Evolutionary conservation across 2,113 vertebrate species (phyloP).

Genomic region (Macrotis lagotis): DNA sequence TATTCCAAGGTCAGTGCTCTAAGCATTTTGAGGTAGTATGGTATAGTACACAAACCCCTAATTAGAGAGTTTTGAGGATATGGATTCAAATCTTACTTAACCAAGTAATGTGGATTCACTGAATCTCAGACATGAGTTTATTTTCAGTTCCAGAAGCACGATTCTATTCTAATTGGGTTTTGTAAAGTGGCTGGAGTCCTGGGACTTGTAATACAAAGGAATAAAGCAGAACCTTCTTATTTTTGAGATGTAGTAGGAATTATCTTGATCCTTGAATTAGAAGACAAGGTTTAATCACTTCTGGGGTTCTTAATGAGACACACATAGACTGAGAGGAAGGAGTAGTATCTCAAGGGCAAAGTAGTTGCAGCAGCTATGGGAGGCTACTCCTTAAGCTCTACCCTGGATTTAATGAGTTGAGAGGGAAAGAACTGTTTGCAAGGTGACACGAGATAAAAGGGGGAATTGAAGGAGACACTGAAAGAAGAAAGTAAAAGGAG

Average conservation of each 20-base stretch:
- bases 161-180: not conserved
- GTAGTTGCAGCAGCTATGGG: not conserved
- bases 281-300: not conserved
- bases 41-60: not conserved
- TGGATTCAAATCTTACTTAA: not conserved
- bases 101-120: not conserved
- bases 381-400: not conserved
- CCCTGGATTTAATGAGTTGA: not conserved
- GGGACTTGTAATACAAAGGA: not conserved
- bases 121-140: not conserved
- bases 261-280: not conserved
- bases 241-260: not conserved
- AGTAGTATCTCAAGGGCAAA: not conserved
- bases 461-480: not conserved
- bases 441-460: not conserved
- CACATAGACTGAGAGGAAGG: not conserved
- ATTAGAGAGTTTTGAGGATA: not conserved
- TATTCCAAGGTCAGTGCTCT: too few species aligned
- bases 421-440: not conserved
- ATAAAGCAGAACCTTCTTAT: not conserved
- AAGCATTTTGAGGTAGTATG: not conserved
- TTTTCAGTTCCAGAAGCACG: not conserved
- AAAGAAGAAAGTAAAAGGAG: not conserved
- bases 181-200: not conserved
- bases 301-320: not conserved